Evolutionary conservation across 2,113 vertebrate species (phyloP), one percentile per base, ranked within the genome.

Genomic region (Nothocercus julius): DNA sequence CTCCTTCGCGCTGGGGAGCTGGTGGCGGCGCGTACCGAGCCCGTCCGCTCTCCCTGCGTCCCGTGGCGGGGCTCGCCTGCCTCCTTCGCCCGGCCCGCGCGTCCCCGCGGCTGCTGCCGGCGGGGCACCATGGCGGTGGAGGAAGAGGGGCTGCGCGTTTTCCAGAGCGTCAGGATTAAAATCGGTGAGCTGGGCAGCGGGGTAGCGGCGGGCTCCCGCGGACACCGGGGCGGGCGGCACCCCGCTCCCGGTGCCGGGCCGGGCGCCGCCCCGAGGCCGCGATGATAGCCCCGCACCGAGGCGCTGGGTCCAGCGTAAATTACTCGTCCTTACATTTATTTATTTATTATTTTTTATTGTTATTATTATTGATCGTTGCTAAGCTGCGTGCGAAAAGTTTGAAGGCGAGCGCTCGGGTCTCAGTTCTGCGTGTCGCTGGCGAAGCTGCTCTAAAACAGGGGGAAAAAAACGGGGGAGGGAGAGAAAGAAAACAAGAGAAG

Each of bases 101-200:
- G 34, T 45, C 82, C 67, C 69, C 45, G 40, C 27, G 66, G 95
- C 84, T 62, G 54, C 47, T 28, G 34, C 85, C 28, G 87, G 72
- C 64, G 58, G 36, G 5, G 93, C 94, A 98, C 97, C 93, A 99
- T 99, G 99, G 99, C 99, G 98, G 99, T 99, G 93, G 99, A 99
- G 96, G 99, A 99, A 96, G 99, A 99, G 98, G 99, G 99, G 92
- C 98, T 99, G 16, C 98, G 99, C 88, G 98, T 99, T 83, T 99
- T 99, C 92, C 99, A 99, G 97, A 99, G 99, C 98, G 99, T 99
- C 96, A 98, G 98, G 98, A 99, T 99, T 97, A 99, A 99, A 98
- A 99, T 99, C 95, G 99, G 99, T 99, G 97, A 98, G 54, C 25
- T 68, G 17, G 38, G 38, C 66, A 56, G 88, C 51, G n/a, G 25